Evolutionary conservation across 2,113 vertebrate genomes (phyloP), one percentile per base, ranked within the genome.

Genomic region (Odontesthes bonariensis): DNA sequence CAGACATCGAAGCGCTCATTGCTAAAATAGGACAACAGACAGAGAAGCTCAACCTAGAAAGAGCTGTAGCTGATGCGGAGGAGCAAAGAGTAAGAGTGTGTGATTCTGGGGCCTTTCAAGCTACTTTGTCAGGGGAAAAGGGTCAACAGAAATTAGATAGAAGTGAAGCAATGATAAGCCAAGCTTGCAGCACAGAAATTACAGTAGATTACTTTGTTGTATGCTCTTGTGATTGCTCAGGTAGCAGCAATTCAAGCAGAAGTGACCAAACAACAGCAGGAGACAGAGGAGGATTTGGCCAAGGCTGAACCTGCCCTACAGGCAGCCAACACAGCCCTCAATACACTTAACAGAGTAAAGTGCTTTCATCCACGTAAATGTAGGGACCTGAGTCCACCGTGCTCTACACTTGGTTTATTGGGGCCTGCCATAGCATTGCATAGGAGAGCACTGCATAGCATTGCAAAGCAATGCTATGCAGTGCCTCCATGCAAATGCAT

Each of bases 231-330:
- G 3, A 51, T 42, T 69, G 2, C 72, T 92, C 75, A 94, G 93
- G 90, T 92, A 53, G 89, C 89, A 82, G 85, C 90, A 40, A 93
- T 93, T 86, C 92, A 94, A 84, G 87, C 91, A 51, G 88, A 94
- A 90, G 91, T 95, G 72, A 94, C 75, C 38, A 96, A 95, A 86
- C 79, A 94, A 83, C 91, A 93, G 79, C 81, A 90, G 69, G 91
- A 91, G 69, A 93, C 89, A 71, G 93, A 95, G 87, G 81, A 92
- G 6, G 93, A 94, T 70, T 88, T 96, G 79, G 82, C 82, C 61
- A 94, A 95, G 87, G 88, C 94, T 69, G 84, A 94, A 73, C 88
- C 89, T 27, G 86, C 91, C 61, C 77, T 94, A 8, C 90, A 92
- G 80, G 89, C 89, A 51, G 90, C 92, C 85, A 93, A 95, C 22